These are phyloP conservation scores for Biston stratarius DNA, from an alignment of 2,888 invertebrate genomes.

Conservation along the genomic window DNA sequence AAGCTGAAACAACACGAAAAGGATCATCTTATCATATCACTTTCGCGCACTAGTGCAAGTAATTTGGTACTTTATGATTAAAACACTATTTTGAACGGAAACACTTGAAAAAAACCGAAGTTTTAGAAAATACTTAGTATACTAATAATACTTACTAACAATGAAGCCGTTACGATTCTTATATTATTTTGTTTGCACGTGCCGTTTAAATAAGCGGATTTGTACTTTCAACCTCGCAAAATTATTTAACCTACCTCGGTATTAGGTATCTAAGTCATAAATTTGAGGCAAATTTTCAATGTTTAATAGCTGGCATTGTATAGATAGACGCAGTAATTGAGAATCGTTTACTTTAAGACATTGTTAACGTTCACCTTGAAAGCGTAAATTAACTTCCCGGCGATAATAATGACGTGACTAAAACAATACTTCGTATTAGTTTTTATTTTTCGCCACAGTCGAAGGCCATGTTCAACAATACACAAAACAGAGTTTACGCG, in stretches of 20 bases:
- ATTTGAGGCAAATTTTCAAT: constrained; percentile 23
- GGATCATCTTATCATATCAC: too few relatives aligned
- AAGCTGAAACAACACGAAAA: too few relatives aligned
- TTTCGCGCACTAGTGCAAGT: too few relatives aligned
- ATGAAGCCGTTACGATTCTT: background rate
- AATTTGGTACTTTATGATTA: too few relatives aligned
- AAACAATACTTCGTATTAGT: constrained; percentile 84
- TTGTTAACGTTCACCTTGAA: constrained; percentile 78
- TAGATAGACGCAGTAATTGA: constrained; percentile 44
- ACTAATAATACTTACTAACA: background rate
- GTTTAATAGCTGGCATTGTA: constrained; percentile 25
- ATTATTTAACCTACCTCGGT: constrained; percentile 5
- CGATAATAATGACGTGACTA: constrained; percentile 81
- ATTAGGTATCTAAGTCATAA: constrained; percentile 19
- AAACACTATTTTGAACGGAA: too few relatives aligned
- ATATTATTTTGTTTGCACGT: background rate
- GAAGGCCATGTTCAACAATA: constrained; percentile 81
- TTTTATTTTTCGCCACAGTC: constrained; percentile 77
- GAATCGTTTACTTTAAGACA: constrained; percentile 52
- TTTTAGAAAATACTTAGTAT: too few relatives aligned
- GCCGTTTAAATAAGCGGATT: background rate
- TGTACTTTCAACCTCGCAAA: background rate
- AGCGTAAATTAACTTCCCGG: constrained; percentile 79
- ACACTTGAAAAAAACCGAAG: too few relatives aligned
- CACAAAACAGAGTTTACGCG: constrained; percentile 78